phyloP scores from a whole-genome alignment of 2,888 invertebrate species.

The Cylloceria caligata region DNA sequence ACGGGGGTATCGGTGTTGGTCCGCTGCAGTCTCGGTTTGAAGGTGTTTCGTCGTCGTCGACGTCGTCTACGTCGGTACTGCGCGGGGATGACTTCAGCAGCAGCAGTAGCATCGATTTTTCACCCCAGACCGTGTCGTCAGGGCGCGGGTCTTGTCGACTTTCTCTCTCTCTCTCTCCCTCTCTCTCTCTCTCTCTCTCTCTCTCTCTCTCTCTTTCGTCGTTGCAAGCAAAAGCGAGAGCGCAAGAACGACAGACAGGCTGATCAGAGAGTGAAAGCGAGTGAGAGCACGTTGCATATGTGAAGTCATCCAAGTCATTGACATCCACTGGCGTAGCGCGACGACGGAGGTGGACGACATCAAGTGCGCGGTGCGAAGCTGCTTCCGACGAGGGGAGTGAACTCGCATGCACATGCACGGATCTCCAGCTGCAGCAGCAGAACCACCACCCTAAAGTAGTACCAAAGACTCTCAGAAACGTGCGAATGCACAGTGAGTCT shows the following conservation, averaged over 20 bases:
- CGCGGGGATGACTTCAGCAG: conserved; percentile 62
- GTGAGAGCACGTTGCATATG: conserved; percentile 70
- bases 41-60: conserved; percentile 23
- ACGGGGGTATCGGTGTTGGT: neutral
- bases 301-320: conserved; percentile 83
- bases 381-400: conserved; percentile 71
- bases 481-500: conserved; percentile 46
- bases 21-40: conserved; percentile 18
- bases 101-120: conserved; percentile 79
- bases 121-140: conserved; percentile 72
- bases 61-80: conserved; percentile 59
- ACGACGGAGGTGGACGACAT: conserved; percentile 77
- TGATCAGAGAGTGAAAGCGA: conserved; percentile 54
- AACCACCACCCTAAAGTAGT: conserved; percentile 8
- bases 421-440: conserved; percentile 50
- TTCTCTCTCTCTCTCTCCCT: conserved; percentile 35
- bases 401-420: conserved; percentile 68
- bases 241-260: conserved; percentile 53
- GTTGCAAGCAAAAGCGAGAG: conserved; percentile 44
- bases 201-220: conserved; percentile 29
- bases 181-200: conserved; percentile 45
- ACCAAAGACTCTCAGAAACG: conserved; percentile 49
- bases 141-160: conserved; percentile 63
- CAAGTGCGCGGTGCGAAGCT: conserved; percentile 76
- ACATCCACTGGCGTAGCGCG: conserved; percentile 79